Conservation (phyloP, 2,888 invertebrate genomes). For the Vesta saturnalis region DNA sequence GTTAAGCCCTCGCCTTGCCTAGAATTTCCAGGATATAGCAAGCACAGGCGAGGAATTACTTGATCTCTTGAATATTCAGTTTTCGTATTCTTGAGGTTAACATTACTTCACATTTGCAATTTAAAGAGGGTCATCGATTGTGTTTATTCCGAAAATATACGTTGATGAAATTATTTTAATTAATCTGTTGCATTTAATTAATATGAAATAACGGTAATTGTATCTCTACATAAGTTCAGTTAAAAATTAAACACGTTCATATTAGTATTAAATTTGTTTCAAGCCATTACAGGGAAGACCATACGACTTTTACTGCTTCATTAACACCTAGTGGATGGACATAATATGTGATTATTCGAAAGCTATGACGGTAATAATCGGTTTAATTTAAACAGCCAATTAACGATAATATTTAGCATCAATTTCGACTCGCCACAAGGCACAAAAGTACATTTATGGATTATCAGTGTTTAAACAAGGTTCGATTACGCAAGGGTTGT, state of each 20-base stretch:
- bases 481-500: background rate
- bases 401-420: constrained; percentile 41
- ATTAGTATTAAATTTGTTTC: constrained; percentile 9
- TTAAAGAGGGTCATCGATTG: constrained; percentile 56
- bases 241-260: constrained; percentile 12
- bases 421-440: constrained; percentile 33
- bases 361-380: constrained; percentile 57
- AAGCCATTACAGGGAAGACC: constrained; percentile 16
- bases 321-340: constrained; percentile 40
- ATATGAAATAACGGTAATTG: background rate
- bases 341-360: constrained; percentile 63
- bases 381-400: constrained; percentile 40
- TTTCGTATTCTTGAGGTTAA: constrained; percentile 49
- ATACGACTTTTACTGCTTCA: constrained; percentile 43
- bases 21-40: constrained; percentile 21
- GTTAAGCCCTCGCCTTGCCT: constrained; percentile 13
- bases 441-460: constrained; percentile 35
- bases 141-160: constrained; percentile 54
- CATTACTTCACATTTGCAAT: constrained; percentile 57
- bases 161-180: background rate
- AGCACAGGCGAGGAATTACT: constrained; percentile 19
- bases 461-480: constrained; percentile 9
- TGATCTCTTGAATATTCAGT: constrained; percentile 39
- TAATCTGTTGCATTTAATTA: too few relatives aligned
- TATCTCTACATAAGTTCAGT: background rate